A percentile compares a stretch with the other conserved stretches of the same genome.
Evolutionary conservation across 92 coral and sea anemone species (phyloP).

Genomic region (Ricordea florida): DNA sequence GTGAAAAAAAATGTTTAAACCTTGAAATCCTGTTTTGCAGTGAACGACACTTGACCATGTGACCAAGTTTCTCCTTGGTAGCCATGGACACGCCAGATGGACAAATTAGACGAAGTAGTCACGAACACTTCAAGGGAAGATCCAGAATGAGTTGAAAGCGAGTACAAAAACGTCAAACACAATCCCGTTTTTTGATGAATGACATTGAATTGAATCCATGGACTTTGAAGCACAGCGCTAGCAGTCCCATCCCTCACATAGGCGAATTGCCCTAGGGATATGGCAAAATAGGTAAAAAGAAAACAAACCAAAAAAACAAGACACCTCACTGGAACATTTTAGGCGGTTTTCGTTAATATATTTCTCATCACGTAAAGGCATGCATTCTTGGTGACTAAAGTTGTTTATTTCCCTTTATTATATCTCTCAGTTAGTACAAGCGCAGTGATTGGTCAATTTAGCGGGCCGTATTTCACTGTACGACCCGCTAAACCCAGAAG

Average conservation of each 20-base stretch:
- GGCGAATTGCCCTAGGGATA: not conserved
- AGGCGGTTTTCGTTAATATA: no score
- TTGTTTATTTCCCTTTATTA: no score
- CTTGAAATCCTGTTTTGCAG: constrained; percentile 41
- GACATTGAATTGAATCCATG: constrained; percentile 21
- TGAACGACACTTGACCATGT: constrained; percentile 59
- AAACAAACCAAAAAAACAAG: no score
- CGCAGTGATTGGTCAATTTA: no score
- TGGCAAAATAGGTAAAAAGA: not conserved
- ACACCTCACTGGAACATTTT: no score
- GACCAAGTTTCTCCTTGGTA: constrained; percentile 71
- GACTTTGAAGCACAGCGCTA: constrained; percentile 58
- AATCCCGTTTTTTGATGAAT: constrained; percentile 43
- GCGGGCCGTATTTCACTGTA: no score
- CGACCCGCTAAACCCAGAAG: no score
- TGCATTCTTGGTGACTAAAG: no score
- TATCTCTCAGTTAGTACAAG: no score
- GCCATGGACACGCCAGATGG: constrained; percentile 62
- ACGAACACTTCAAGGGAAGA: constrained; percentile 47
- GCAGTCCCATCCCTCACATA: not conserved
- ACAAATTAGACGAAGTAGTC: constrained; percentile 18
- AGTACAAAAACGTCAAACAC: constrained; percentile 58
- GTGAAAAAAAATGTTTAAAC: no score
- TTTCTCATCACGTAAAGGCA: no score
- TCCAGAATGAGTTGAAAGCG: constrained; percentile 49